Evolutionary conservation across 2,797 vertebrate species (phyloP).

Genomic region (Babyrousa celebensis): DNA sequence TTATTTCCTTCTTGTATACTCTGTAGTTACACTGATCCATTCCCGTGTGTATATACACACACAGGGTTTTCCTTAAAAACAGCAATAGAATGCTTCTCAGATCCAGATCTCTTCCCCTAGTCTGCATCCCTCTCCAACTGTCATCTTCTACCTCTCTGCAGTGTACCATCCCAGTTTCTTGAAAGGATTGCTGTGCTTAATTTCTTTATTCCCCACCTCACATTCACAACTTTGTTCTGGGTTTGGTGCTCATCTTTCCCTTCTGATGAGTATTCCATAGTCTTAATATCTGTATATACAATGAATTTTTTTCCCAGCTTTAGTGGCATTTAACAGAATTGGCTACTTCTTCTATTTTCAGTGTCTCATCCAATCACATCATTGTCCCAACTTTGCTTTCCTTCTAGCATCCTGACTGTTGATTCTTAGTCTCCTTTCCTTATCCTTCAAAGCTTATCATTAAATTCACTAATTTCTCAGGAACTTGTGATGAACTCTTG

Average conservation of each 20-base stretch:
- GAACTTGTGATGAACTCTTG: not conserved
- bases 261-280: not conserved
- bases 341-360: not conserved
- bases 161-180: not conserved
- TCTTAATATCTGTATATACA: not conserved
- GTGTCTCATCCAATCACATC: not conserved
- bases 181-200: not conserved
- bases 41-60: not conserved
- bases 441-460: not conserved
- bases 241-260: not conserved
- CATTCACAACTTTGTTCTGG: not conserved
- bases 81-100: not conserved
- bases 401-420: not conserved
- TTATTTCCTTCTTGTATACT: not conserved
- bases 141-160: not conserved
- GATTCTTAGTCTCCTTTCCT: not conserved
- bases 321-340: not conserved
- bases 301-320: not conserved
- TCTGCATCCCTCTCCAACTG: fast-evolving
- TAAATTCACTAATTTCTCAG: not conserved
- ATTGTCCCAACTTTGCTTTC: not conserved
- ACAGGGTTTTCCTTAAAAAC: not conserved
- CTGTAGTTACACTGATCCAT: not conserved
- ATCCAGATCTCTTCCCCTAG: not conserved
- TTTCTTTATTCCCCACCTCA: not conserved